phyloP scores from a whole-genome alignment of 2,113 vertebrate genomes.

The Gopherus evgoodei region DNA sequence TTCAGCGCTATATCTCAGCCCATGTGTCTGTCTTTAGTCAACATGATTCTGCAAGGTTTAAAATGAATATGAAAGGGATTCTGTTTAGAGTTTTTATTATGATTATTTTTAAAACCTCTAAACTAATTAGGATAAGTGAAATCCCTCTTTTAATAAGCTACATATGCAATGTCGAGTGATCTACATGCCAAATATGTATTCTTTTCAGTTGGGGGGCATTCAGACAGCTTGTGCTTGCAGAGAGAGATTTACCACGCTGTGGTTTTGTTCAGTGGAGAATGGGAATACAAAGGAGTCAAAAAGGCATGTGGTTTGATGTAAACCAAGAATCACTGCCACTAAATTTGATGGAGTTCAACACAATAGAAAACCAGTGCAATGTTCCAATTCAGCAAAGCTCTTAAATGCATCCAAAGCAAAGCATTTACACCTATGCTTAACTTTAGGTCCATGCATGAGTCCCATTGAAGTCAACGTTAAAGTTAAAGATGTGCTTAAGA shows the following conservation, averaged over 20 bases:
- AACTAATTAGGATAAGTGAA: background rate
- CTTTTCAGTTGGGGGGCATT: background rate
- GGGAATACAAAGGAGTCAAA: accelerated
- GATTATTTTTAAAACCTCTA: background rate
- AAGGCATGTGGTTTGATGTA: background rate
- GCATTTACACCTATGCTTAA: background rate
- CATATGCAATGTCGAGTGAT: background rate
- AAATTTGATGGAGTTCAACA: background rate
- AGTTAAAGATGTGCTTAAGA: background rate
- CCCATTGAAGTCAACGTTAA: background rate
- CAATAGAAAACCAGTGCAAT: background rate
- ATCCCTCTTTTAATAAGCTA: background rate
- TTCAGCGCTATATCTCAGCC: accelerated
- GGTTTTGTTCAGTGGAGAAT: background rate
- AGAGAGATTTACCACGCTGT: background rate
- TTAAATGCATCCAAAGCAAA: background rate
- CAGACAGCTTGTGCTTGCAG: accelerated
- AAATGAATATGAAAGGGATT: background rate
- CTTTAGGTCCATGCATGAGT: background rate
- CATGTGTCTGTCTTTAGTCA: background rate
- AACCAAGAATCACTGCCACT: background rate
- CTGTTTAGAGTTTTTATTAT: background rate
- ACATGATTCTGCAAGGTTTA: background rate
- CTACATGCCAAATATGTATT: background rate
- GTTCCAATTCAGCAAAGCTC: background rate